Evolutionary conservation across 1,140 invertebrate genomes (phyloP).

Genomic region (Leguminivora glycinivorella): DNA sequence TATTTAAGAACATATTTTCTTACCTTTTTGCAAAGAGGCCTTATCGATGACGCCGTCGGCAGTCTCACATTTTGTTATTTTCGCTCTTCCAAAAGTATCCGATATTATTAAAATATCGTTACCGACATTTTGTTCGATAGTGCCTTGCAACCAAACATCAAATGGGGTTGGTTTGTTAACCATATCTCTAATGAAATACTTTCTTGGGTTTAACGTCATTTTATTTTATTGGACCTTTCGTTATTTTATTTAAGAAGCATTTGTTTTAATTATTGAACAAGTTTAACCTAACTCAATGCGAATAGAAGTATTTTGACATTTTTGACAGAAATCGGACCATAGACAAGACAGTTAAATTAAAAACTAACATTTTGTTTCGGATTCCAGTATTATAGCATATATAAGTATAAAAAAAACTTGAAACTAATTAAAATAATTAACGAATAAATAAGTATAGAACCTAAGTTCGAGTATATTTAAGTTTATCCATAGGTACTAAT

Average conservation of each 20-base stretch:
- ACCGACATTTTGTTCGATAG: slow-evolving; percentile 61
- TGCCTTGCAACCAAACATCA: slow-evolving; percentile 70
- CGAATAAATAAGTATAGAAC: no score
- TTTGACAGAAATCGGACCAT: not conserved
- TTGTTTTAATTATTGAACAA: no score
- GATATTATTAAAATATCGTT: slow-evolving; percentile 65
- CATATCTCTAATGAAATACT: slow-evolving; percentile 63
- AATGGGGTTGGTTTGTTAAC: slow-evolving; percentile 54
- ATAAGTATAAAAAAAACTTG: no score
- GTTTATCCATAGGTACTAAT: no score
- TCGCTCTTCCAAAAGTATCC: slow-evolving; percentile 56
- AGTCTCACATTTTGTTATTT: slow-evolving; percentile 64
- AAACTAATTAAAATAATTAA: no score
- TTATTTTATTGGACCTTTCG: not conserved
- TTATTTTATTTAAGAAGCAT: no score
- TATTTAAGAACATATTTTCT: not conserved
- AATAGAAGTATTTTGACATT: no score
- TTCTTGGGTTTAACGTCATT: slow-evolving; percentile 53
- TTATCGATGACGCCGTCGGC: slow-evolving; percentile 61
- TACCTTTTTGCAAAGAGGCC: slow-evolving; percentile 53
- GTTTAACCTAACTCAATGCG: no score
- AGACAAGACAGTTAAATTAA: not conserved
- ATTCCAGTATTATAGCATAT: not conserved
- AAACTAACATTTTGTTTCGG: not conserved
- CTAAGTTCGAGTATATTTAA: no score